Conservation (phyloP, 2,888 invertebrate genomes). For the Busseola fusca region DNA sequence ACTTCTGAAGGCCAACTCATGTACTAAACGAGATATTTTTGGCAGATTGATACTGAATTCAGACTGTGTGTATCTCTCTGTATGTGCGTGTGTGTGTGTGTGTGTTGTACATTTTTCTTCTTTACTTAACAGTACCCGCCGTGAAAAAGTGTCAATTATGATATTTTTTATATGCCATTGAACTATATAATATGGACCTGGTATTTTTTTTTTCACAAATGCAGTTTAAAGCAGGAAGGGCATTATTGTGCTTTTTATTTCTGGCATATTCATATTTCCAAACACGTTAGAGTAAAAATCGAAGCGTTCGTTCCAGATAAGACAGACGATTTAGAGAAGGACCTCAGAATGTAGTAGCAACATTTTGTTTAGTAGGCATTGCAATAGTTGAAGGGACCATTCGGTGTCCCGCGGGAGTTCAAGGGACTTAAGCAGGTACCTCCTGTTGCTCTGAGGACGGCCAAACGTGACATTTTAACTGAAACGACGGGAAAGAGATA, state of each 20-base stretch:
- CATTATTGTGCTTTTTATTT: neutral
- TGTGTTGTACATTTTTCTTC: neutral
- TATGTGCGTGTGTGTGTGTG: too few species aligned
- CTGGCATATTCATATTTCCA: neutral
- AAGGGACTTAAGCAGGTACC: neutral
- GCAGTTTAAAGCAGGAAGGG: neutral
- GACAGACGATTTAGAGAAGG: neutral
- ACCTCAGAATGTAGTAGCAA: too few species aligned
- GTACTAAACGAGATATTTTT: too few species aligned
- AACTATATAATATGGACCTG: neutral
- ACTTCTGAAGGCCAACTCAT: neutral
- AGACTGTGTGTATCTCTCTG: too few species aligned
- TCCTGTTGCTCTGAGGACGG: neutral
- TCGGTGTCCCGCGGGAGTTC: constrained; percentile 5
- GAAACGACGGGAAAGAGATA: neutral
- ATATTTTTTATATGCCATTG: neutral
- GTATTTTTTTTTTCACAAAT: neutral
- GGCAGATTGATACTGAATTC: too few species aligned
- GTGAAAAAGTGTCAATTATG: neutral
- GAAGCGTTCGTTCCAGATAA: neutral
- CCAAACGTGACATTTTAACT: neutral
- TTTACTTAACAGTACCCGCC: neutral
- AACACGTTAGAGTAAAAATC: neutral
- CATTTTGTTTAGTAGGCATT: neutral
- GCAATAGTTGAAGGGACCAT: neutral